phyloP scores from a whole-genome alignment of 2,797 vertebrate species.

The Enteromius radiatus region DNA sequence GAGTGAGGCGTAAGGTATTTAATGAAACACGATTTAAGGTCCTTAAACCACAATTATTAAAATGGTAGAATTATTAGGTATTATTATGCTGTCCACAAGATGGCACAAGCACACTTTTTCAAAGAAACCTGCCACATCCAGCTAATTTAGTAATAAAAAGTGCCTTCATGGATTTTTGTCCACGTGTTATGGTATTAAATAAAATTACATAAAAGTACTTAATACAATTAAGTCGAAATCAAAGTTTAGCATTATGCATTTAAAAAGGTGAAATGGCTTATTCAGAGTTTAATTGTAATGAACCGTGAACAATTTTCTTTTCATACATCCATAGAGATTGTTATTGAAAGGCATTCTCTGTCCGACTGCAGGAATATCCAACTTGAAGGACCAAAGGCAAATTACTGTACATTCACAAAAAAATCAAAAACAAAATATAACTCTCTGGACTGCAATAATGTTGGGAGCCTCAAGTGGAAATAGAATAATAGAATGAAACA shows the following conservation, averaged over 20 bases:
- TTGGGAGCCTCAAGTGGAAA: constrained; percentile 8
- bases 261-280: not conserved
- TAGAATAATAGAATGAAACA: constrained; percentile 2
- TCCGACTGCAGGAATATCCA: not conserved
- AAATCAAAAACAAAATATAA: not conserved
- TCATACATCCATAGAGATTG: not conserved
- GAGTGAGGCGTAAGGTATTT: not conserved
- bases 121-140: not conserved
- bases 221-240: not conserved
- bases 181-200: not conserved
- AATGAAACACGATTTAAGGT: not conserved
- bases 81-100: constrained; percentile 5
- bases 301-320: not conserved
- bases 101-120: constrained; percentile 14
- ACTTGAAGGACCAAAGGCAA: not conserved
- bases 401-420: not conserved
- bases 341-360: not conserved
- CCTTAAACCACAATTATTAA: not conserved
- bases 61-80: not conserved
- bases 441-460: not conserved
- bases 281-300: not conserved
- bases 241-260: not conserved
- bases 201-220: no score
- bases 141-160: not conserved
- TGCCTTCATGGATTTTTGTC: not conserved